phyloP scores from a whole-genome alignment of 2,888 invertebrate species.

The Lacanobia oleracea region DNA sequence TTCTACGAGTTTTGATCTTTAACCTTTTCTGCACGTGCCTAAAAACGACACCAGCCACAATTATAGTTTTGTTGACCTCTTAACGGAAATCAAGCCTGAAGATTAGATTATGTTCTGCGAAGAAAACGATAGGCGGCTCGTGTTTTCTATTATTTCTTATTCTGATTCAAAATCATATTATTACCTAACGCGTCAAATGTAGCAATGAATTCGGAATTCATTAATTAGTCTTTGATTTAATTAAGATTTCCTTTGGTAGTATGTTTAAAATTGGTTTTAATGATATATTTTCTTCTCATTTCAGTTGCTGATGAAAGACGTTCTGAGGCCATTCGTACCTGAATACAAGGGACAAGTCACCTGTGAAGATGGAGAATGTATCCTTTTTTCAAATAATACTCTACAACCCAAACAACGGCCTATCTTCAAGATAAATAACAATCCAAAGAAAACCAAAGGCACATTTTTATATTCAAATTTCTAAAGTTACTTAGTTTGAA shows the following conservation, averaged over 20 bases:
- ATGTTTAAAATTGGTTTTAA: constrained; percentile 19
- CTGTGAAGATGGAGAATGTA: constrained; percentile 95
- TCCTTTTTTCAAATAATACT: constrained; percentile 83
- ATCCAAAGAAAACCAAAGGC: too few species aligned
- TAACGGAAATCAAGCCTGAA: constrained; percentile 30
- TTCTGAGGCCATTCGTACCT: constrained; percentile 96
- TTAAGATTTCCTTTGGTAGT: not conserved
- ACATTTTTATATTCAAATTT: too few species aligned
- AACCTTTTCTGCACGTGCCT: constrained; percentile 32
- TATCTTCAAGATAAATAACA: too few species aligned
- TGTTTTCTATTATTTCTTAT: constrained; percentile 12
- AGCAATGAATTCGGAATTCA: not conserved
- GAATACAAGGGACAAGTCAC: constrained; percentile 97
- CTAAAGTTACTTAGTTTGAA: too few species aligned
- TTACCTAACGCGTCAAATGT: constrained; percentile 5
- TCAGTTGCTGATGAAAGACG: constrained; percentile 95
- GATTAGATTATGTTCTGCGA: constrained; percentile 42
- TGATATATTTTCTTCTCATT: constrained; percentile 63
- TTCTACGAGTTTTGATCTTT: not conserved
- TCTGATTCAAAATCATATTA: not conserved
- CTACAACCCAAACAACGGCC: constrained; percentile 20
- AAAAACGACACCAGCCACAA: constrained; percentile 1
- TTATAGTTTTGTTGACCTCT: constrained; percentile 44
- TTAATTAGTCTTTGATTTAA: not conserved
- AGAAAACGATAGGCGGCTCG: constrained; percentile 20